These are phyloP conservation scores for Oedothorax gibbosus DNA, from an alignment of 1,140 invertebrate genomes.

Conservation along the genomic window DNA sequence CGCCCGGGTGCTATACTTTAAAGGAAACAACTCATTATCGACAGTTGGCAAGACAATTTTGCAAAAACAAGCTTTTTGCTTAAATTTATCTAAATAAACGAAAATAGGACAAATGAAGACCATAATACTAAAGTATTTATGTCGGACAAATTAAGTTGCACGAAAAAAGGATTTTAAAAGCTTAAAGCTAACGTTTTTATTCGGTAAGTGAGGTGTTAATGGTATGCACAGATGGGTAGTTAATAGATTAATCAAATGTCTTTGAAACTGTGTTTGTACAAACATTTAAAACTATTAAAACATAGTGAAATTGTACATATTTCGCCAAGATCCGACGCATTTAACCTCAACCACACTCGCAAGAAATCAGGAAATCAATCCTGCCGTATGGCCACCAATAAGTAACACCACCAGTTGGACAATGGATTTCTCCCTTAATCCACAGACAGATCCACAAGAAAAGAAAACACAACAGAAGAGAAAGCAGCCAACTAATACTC, in stretches of 20 bases:
- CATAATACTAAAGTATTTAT: too few species aligned
- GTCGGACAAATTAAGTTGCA: too few species aligned
- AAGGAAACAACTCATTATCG: too few species aligned
- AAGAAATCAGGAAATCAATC: neutral
- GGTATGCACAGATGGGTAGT: neutral
- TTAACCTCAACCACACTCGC: neutral
- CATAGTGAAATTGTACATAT: too few species aligned
- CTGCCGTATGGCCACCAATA: too few species aligned
- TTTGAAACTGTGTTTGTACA: neutral
- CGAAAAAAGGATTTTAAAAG: too few species aligned
- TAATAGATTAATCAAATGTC: neutral
- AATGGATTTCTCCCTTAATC: neutral
- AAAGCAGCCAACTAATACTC: slow-evolving; percentile 1
- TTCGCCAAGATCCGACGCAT: neutral
- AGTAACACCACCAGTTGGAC: neutral
- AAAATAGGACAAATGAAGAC: too few species aligned
- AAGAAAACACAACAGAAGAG: neutral
- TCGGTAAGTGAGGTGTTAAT: neutral
- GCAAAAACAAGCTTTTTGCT: too few species aligned
- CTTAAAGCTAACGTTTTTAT: too few species aligned
- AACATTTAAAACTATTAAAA: neutral
- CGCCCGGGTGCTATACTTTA: too few species aligned
- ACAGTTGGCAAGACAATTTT: too few species aligned
- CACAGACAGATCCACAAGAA: slow-evolving; percentile 7
- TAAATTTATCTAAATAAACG: too few species aligned